Percentiles rank a stretch among this genome's conserved stretches.
phyloP scores from a whole-genome alignment of 2,113 vertebrate genomes.

The Cettia cetti region DNA sequence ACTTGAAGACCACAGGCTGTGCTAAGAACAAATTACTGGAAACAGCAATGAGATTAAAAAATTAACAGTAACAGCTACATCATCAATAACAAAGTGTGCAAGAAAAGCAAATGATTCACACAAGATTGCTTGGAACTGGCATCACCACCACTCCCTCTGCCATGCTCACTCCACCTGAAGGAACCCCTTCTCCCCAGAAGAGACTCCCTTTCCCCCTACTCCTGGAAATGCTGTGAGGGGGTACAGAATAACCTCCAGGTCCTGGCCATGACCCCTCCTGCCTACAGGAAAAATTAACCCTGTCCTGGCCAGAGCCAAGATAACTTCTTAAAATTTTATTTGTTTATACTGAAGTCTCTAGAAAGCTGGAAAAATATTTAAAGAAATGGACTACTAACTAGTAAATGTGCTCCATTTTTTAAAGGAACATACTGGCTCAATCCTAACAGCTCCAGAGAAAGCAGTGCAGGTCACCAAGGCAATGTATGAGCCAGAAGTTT shows the following conservation, averaged over 20 bases:
- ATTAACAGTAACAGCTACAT: not conserved
- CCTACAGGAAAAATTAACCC: not conserved
- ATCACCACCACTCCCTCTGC: not conserved
- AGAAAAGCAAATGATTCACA: not conserved
- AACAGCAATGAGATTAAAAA: not conserved
- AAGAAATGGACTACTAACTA: not conserved
- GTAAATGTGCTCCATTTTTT: not conserved
- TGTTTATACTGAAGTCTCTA: not conserved
- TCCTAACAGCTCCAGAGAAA: not conserved
- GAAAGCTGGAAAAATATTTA: not conserved
- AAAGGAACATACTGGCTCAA: not conserved
- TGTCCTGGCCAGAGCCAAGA: not conserved
- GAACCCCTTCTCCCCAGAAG: not conserved
- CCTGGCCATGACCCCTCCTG: no score
- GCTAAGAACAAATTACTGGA: not conserved
- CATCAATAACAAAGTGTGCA: not conserved
- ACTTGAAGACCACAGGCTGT: not conserved
- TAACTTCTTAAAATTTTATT: not conserved
- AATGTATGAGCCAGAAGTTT: slow-evolving; percentile 20
- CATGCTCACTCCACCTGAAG: not conserved
- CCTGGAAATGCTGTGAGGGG: not conserved
- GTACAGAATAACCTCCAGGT: rapidly evolving
- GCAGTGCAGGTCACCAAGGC: not conserved
- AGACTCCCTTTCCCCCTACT: not conserved
- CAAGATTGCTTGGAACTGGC: not conserved